These are phyloP conservation scores for Salvelinus sp. DNA, from an alignment of 2,113 vertebrate genomes.

Conservation along the genomic window DNA sequence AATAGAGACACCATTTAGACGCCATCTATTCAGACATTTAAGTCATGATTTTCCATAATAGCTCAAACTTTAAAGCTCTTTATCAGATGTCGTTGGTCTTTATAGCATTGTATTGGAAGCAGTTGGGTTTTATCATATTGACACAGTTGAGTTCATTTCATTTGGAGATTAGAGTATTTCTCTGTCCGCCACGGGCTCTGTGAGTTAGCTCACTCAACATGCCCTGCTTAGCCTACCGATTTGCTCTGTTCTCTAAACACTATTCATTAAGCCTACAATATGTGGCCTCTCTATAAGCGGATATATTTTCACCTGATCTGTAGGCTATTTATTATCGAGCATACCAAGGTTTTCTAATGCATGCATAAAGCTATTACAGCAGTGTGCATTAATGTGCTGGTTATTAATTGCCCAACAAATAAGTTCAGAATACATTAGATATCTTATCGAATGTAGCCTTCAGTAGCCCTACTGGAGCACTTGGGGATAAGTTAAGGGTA, in stretches of 20 bases:
- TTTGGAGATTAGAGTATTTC: conserved; percentile 5
- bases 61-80: conserved; percentile 7
- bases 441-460: background rate
- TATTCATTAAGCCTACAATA: background rate
- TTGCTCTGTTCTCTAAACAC: background rate
- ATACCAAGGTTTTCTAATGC: background rate
- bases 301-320: background rate
- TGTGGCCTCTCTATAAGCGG: background rate
- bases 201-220: background rate
- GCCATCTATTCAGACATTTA: conserved; percentile 1
- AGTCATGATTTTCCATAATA: conserved; percentile 6
- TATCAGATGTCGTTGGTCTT: conserved; percentile 5
- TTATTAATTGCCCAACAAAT: background rate
- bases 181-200: background rate
- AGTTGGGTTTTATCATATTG: background rate
- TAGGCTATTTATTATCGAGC: background rate
- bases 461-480: too few relatives aligned
- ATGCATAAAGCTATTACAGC: too few relatives aligned
- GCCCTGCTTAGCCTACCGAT: background rate
- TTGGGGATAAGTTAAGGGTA: too few relatives aligned
- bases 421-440: background rate
- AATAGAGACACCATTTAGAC: background rate
- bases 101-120: conserved; percentile 4
- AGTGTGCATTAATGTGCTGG: background rate
- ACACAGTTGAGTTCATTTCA: conserved; percentile 7